phyloP scores from a whole-genome alignment of 2,888 invertebrate species.

The Dorcus hopei region DNA sequence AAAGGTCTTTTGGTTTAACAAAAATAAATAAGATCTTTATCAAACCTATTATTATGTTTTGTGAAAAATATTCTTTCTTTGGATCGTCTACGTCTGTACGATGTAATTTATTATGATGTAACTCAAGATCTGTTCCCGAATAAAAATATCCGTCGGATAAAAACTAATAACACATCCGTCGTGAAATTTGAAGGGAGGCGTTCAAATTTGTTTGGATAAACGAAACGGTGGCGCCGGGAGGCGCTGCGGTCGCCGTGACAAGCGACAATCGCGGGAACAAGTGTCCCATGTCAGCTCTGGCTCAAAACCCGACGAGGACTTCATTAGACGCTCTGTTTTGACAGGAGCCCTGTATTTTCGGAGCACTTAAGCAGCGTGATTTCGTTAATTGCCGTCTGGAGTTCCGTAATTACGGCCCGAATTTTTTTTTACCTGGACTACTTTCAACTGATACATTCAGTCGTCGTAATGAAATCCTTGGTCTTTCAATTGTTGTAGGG shows the following conservation, averaged over 20 bases:
- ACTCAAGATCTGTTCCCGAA: no score
- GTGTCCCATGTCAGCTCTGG: slow-evolving; percentile 13
- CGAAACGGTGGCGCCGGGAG: slow-evolving; percentile 34
- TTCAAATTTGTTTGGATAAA: slow-evolving; percentile 35
- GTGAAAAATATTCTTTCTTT: no score
- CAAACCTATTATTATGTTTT: no score
- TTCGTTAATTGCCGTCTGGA: slow-evolving; percentile 29
- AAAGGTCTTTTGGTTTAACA: no score
- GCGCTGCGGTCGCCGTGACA: slow-evolving; percentile 17
- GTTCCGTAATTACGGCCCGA: neutral
- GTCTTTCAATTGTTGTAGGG: no score
- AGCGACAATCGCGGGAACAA: slow-evolving; percentile 18
- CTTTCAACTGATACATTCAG: neutral
- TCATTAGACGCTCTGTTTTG: slow-evolving; percentile 32
- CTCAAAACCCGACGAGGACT: slow-evolving; percentile 13
- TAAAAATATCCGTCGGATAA: slow-evolving; percentile 15
- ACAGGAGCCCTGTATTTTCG: slow-evolving; percentile 36
- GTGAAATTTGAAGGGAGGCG: slow-evolving; percentile 21
- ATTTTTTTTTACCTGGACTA: neutral
- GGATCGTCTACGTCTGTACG: no score
- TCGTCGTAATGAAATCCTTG: no score
- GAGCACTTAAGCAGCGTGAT: slow-evolving; percentile 33
- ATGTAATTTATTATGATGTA: no score
- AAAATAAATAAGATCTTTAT: no score
- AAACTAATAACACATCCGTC: slow-evolving; percentile 17